Conservation (phyloP, 1,140 invertebrate genomes). For the Cardiocondyla obscurior region DNA sequence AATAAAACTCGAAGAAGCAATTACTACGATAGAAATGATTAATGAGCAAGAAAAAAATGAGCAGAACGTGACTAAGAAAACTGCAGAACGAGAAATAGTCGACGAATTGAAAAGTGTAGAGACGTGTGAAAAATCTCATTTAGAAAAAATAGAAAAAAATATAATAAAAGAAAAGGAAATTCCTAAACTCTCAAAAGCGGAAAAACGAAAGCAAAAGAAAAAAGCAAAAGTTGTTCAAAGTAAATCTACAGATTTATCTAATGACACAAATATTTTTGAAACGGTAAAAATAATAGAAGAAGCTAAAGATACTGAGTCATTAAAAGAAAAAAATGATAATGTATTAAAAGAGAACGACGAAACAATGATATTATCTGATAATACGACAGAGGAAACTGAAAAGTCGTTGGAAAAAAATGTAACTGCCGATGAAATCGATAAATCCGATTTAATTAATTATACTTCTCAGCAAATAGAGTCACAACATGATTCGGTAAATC, state of each 20-base stretch:
- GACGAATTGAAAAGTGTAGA: background rate
- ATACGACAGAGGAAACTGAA: background rate
- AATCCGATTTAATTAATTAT: background rate
- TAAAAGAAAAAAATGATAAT: background rate
- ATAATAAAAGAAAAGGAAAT: background rate
- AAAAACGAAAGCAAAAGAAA: conserved; percentile 55
- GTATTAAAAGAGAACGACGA: background rate
- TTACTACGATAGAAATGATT: background rate
- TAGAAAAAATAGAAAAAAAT: background rate
- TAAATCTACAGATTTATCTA: background rate
- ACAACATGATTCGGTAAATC: conserved; percentile 49
- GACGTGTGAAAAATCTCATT: background rate
- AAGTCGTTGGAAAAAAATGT: background rate
- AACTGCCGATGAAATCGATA: background rate
- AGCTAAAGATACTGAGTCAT: background rate
- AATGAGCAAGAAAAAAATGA: background rate
- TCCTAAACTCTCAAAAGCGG: conserved; percentile 27
- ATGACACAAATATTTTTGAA: background rate
- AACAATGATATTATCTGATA: background rate
- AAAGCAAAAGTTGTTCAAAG: conserved; percentile 4
- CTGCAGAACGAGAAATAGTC: no score
- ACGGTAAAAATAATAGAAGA: background rate
- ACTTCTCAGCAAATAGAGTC: background rate
- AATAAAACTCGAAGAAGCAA: background rate
- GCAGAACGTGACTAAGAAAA: background rate